Conservation (phyloP, 2,797 vertebrate species). For the Schizopygopsis malacanthus region DNA sequence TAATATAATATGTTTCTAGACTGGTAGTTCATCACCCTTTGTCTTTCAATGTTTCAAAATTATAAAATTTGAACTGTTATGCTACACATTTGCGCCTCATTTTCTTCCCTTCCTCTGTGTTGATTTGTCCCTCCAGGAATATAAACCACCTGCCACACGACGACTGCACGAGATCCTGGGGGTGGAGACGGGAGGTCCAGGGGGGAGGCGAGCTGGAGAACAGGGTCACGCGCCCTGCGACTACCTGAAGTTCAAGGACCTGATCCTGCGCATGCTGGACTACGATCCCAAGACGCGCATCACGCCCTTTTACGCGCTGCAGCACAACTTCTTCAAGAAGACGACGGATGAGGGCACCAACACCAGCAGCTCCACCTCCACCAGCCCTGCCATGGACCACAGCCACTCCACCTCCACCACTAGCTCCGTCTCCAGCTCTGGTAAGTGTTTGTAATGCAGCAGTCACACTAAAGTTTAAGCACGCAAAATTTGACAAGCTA, state of each 20-base stretch:
- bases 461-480: neutral
- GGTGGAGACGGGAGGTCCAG: slow-evolving; percentile 92
- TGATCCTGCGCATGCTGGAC: slow-evolving; percentile 96
- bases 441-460: slow-evolving; percentile 65
- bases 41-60: neutral
- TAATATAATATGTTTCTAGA: neutral
- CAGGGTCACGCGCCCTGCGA: slow-evolving; percentile 93
- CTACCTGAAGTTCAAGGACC: slow-evolving; percentile 97
- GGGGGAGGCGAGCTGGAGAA: slow-evolving; percentile 90
- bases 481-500: neutral
- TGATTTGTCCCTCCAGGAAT: slow-evolving; percentile 79
- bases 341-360: slow-evolving; percentile 95
- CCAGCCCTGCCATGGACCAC: slow-evolving; percentile 93
- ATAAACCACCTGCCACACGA: slow-evolving; percentile 90
- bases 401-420: slow-evolving; percentile 95
- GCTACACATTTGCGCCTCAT: slow-evolving; percentile 43
- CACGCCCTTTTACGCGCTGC: slow-evolving; percentile 94
- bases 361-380: slow-evolving; percentile 95
- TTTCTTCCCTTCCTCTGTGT: slow-evolving; percentile 25
- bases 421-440: slow-evolving; percentile 94
- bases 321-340: slow-evolving; percentile 97
- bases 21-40: neutral
- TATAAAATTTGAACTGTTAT: neutral
- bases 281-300: slow-evolving; percentile 95
- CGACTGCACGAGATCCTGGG: slow-evolving; percentile 94